These are phyloP conservation scores for Manis pentadactyla DNA, from an alignment of 2,797 vertebrate species.

Conservation along the genomic window DNA sequence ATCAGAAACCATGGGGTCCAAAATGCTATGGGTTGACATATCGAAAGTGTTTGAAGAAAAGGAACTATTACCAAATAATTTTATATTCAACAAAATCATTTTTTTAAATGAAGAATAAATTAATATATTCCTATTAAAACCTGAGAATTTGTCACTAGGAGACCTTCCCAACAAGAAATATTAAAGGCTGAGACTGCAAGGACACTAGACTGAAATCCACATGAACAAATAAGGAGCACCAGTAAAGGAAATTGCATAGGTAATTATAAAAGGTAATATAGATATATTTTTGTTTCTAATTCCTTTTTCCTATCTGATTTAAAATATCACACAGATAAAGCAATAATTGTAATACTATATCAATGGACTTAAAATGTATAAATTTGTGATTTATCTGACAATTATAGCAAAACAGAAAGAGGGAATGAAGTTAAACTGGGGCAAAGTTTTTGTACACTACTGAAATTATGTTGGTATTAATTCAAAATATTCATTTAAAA, in stretches of 20 bases:
- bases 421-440: background rate
- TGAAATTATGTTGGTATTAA: background rate
- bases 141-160: background rate
- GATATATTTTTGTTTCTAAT: background rate
- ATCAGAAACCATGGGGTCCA: background rate
- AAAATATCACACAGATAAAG: background rate
- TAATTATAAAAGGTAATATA: background rate
- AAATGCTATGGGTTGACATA: background rate
- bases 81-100: background rate
- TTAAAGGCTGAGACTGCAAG: background rate
- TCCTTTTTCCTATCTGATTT: background rate
- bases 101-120: conserved; percentile 20
- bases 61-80: background rate
- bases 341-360: background rate
- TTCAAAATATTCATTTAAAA: background rate
- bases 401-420: background rate
- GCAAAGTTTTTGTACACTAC: background rate
- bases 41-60: background rate
- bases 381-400: background rate
- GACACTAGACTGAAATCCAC: background rate
- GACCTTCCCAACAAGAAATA: background rate
- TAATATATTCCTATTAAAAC: background rate
- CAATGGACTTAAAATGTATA: background rate
- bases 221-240: background rate
- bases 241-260: background rate